These are phyloP conservation scores for Malthinus seriepunctatus DNA, from an alignment of 2,888 invertebrate genomes.

Conservation along the genomic window DNA sequence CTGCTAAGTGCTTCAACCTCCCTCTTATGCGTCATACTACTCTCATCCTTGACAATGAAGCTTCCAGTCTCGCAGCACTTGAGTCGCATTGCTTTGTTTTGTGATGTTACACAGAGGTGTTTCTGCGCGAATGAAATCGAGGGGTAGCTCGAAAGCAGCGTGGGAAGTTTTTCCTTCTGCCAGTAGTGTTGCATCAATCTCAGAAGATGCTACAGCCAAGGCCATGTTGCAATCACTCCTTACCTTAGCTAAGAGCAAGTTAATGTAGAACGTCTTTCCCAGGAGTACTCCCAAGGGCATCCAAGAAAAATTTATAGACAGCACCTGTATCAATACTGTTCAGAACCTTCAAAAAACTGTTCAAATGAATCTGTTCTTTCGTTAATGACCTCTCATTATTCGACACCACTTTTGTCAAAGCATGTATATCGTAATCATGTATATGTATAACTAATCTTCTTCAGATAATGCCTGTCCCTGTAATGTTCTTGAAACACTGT, in stretches of 20 bases:
- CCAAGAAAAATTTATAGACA: slow-evolving; percentile 32
- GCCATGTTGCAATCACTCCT: slow-evolving; percentile 29
- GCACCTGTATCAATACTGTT: neutral
- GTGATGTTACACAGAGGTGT: slow-evolving; percentile 37
- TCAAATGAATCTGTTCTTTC: neutral
- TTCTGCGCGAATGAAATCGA: too few species aligned
- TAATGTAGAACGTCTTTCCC: slow-evolving; percentile 51
- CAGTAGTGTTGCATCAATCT: slow-evolving; percentile 31
- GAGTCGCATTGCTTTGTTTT: neutral
- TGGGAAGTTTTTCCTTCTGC: too few species aligned
- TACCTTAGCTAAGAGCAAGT: slow-evolving; percentile 43
- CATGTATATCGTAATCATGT: neutral
- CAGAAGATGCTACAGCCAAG: neutral
- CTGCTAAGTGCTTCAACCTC: slow-evolving; percentile 5
- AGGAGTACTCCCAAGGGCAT: slow-evolving; percentile 42
- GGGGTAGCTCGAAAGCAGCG: too few species aligned
- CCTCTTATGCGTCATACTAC: slow-evolving; percentile 12
- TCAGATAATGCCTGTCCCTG: neutral
- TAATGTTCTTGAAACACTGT: too few species aligned
- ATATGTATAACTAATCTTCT: neutral
- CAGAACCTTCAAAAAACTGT: too few species aligned
- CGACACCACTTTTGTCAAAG: neutral
- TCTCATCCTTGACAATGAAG: too few species aligned
- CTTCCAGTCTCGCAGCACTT: slow-evolving; percentile 13
- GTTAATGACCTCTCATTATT: neutral